Percentiles rank a stretch among this genome's conserved stretches.
phyloP scores from a whole-genome alignment of 2,888 invertebrate genomes.

The Eubasilissa splendida region DNA sequence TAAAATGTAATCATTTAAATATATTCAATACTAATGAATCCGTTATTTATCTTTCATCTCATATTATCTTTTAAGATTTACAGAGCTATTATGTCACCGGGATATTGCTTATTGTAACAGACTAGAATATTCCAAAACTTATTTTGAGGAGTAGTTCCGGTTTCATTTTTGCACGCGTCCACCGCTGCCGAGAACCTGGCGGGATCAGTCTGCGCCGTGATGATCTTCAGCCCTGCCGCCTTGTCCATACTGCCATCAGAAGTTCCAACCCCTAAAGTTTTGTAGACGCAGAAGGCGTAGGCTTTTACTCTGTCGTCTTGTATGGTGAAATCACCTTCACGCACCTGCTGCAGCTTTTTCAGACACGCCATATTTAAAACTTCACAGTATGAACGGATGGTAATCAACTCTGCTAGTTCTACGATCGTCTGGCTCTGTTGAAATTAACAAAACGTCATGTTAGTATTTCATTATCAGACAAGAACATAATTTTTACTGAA shows the following conservation, averaged over 20 bases:
- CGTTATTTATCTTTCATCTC: too few relatives aligned
- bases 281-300: constrained; percentile 44
- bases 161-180: constrained; percentile 14
- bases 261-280: constrained; percentile 16
- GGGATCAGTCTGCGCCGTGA: constrained; percentile 26
- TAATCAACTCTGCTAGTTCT: too few relatives aligned
- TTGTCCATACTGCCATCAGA: constrained; percentile 24
- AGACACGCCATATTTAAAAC: too few relatives aligned
- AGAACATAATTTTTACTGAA: too few relatives aligned
- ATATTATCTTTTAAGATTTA: neutral
- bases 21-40: too few relatives aligned
- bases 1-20: too few relatives aligned
- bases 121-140: constrained; percentile 39
- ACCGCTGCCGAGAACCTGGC: constrained; percentile 36
- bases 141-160: constrained; percentile 2
- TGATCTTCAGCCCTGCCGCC: constrained; percentile 24
- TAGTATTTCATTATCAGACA: too few relatives aligned
- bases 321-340: too few relatives aligned
- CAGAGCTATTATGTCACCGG: constrained; percentile 45
- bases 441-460: too few relatives aligned
- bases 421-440: too few relatives aligned
- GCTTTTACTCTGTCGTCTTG: constrained; percentile 12
- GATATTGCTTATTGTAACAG: constrained; percentile 49
- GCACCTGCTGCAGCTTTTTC: too few relatives aligned
- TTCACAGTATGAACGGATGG: too few relatives aligned